Conservation (phyloP, 2,113 vertebrate genomes). For the Regulus satrapa region DNA sequence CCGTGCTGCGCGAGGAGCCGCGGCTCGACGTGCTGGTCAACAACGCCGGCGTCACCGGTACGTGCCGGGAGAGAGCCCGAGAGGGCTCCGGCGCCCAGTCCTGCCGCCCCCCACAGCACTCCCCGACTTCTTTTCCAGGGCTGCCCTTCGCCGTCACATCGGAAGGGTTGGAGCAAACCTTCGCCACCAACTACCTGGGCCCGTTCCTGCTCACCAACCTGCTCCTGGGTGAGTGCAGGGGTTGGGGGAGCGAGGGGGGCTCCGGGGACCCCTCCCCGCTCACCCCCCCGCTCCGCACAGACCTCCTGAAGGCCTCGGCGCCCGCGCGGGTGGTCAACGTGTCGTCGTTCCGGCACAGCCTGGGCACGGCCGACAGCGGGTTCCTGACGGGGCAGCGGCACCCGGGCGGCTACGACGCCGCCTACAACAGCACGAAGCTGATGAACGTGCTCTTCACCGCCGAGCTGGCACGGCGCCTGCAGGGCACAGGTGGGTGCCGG, state of each 20-base stretch:
- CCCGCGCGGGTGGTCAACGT: conserved; percentile 80
- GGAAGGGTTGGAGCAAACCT: conserved; percentile 79
- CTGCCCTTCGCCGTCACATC: conserved; percentile 71
- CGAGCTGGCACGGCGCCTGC: conserved; percentile 78
- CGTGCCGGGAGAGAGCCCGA: fast-evolving
- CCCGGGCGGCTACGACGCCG: fast-evolving
- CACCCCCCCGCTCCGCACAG: conserved; percentile 36
- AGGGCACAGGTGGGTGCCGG: conserved; percentile 73
- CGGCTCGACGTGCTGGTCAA: conserved; percentile 85
- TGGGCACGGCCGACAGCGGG: conserved; percentile 65
- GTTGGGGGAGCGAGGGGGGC: background rate
- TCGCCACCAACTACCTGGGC: conserved; percentile 84
- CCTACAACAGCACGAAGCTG: conserved; percentile 83
- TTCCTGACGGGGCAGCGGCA: conserved; percentile 73
- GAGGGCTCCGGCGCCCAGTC: fast-evolving
- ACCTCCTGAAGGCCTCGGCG: conserved; percentile 74
- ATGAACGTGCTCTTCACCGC: conserved; percentile 82
- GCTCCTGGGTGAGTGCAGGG: conserved; percentile 75
- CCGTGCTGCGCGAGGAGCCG: conserved; percentile 72
- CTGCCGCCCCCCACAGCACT: fast-evolving
- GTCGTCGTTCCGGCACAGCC: conserved; percentile 74
- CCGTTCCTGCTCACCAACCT: conserved; percentile 88
- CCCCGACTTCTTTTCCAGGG: conserved; percentile 52
- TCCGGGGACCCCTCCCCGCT: fast-evolving
- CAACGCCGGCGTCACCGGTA: conserved; percentile 80